Base-by-base conservation (phyloP, 2,888 invertebrate genomes). In the Lasioglossum vierecki region DNA sequence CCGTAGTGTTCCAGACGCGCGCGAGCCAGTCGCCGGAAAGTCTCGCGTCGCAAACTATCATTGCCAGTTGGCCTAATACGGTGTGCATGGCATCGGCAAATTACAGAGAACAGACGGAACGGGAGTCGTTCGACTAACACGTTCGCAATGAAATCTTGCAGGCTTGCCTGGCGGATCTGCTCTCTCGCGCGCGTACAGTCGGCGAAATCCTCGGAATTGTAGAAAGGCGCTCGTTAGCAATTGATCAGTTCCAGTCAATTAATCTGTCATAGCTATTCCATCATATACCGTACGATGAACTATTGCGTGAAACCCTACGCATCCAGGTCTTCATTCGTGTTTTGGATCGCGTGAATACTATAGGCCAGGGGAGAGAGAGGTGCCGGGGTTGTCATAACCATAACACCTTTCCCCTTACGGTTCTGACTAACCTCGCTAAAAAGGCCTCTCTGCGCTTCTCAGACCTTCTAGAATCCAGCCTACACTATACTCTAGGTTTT, bases 91-190 rank as follows among this genome's bases (percentile, higher is more conserved):
- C 35, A 39, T 53, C 49, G 68, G 26, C 41, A 26, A 88, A 89
- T 88, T 82, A 82, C 88, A 84, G 87, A 72, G 86, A 88, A 83
- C 81, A 60, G 26, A 13, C 81, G 75, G 83, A 82, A 83, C 22
- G 68, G 11, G 88, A 79, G 75, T 76, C 66, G 76, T 82, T 84
- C 77, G 82, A 81, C 78, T 82, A 53, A 84, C 79, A 71, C 85
- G 85, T 80, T 71, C 77, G 88, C 91, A 91, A 92, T 93, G 91
- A 92, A 93, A 93, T 93, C 92, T 91, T 86, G 66, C 75, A 88
- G 89, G 90, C 66, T 90, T 90, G 60, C n/a, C 88, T 85, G 75
- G 89, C 77, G 90, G 70, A 49, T 68, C 68, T 66, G 22, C 11
- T 88, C 85, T 89, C 86, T 86, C 89, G 22, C 22, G 9, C 9